These are phyloP conservation scores for Datnioides undecimradiatus DNA, from an alignment of 2,113 vertebrate genomes.

Conservation along the genomic window DNA sequence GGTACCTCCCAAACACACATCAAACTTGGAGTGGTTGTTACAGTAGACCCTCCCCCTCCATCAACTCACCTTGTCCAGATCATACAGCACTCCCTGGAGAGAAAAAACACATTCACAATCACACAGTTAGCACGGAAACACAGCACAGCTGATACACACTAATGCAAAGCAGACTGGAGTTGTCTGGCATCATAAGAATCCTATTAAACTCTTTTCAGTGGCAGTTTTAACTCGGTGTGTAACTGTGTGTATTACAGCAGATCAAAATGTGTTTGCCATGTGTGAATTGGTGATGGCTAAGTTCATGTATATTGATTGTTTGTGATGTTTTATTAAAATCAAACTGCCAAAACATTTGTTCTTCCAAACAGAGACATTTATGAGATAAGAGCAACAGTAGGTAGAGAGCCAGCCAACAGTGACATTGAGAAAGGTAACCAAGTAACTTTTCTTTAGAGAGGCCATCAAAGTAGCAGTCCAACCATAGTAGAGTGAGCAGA, in stretches of 20 bases:
- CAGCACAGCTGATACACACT: slow-evolving; percentile 19
- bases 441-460: no score
- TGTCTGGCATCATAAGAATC: slow-evolving; percentile 31
- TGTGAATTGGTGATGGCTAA: background rate
- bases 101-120: slow-evolving; percentile 50
- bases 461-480: no score
- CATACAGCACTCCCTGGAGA: slow-evolving; percentile 94
- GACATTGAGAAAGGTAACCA: no score
- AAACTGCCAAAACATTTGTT: background rate
- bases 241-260: background rate
- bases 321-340: background rate
- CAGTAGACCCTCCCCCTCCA: slow-evolving; percentile 2
- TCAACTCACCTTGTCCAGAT: slow-evolving; percentile 95
- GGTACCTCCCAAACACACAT: background rate
- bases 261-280: slow-evolving; percentile 10
- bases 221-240: background rate
- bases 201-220: background rate
- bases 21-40: slow-evolving; percentile 11
- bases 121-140: slow-evolving; percentile 44
- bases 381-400: background rate
- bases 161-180: slow-evolving; percentile 26
- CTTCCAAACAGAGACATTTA: background rate
- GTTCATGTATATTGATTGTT: no score
- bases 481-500: no score
- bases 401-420: no score